Evolutionary conservation across 2,113 vertebrate species (phyloP).

Genomic region (Myotis yumanensis): DNA sequence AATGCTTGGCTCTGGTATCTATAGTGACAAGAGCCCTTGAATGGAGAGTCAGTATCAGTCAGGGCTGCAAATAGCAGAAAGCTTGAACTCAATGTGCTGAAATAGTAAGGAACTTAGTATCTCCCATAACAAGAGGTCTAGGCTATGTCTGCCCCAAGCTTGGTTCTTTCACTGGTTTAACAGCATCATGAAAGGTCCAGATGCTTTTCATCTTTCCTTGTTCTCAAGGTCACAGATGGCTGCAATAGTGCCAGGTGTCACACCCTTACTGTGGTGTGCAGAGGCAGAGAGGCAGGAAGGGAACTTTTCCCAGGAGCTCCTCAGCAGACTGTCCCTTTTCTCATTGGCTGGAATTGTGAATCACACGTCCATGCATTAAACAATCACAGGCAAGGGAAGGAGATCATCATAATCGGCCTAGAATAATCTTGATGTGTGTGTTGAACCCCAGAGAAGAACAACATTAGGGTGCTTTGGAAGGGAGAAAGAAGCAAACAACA

Average conservation of each 20-base stretch:
- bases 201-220: conserved; percentile 7
- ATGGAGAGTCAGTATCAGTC: background rate
- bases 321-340: background rate
- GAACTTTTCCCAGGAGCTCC: background rate
- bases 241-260: background rate
- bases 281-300: background rate
- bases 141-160: background rate
- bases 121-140: background rate
- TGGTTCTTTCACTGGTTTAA: conserved; percentile 9
- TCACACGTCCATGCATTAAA: background rate
- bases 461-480: background rate
- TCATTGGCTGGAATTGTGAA: background rate
- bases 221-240: conserved; percentile 47
- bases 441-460: background rate
- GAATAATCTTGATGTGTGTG: background rate
- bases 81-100: background rate
- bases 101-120: background rate
- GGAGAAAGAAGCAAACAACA: background rate
- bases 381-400: background rate
- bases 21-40: conserved; percentile 13
- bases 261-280: background rate
- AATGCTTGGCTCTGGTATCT: background rate
- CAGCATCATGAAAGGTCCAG: background rate
- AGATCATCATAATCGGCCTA: background rate
- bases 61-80: background rate